These are phyloP conservation scores for Eupithecia insigniata DNA, from an alignment of 2,888 invertebrate genomes.

Conservation along the genomic window DNA sequence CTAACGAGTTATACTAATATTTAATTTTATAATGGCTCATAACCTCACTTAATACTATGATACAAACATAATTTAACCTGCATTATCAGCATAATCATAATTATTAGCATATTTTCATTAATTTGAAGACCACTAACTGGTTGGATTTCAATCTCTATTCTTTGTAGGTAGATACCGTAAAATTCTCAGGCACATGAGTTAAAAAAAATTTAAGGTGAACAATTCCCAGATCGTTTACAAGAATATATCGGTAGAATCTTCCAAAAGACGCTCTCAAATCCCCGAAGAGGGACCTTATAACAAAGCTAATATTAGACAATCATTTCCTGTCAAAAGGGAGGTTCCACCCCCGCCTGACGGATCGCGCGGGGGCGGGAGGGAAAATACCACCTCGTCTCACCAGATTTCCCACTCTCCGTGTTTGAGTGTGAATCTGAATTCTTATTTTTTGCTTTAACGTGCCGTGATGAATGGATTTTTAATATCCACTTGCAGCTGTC, in stretches of 20 bases:
- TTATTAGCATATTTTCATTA: conserved; percentile 43
- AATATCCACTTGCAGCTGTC: conserved; percentile 78
- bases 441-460: conserved; percentile 73
- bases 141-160: conserved; percentile 12
- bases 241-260: conserved; percentile 53
- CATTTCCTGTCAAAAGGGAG: conserved; percentile 84
- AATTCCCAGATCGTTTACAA: conserved; percentile 48
- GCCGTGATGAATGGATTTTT: conserved; percentile 79
- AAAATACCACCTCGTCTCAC: conserved; percentile 77
- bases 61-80: conserved; percentile 45
- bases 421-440: conserved; percentile 80
- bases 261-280: conserved; percentile 65
- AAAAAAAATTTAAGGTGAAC: conserved; percentile 40
- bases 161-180: conserved; percentile 16
- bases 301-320: conserved; percentile 84
- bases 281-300: conserved; percentile 81
- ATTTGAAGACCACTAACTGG: conserved; percentile 35
- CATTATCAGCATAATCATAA: conserved; percentile 50
- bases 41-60: conserved; percentile 46
- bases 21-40: conserved; percentile 49
- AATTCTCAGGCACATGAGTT: conserved; percentile 15
- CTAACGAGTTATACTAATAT: conserved; percentile 43
- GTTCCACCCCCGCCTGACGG: conserved; percentile 60
- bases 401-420: conserved; percentile 77
- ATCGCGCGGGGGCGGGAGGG: conserved; percentile 57